Conservation (phyloP, 2,797 vertebrate species). For the Fundulus diaphanus region DNA sequence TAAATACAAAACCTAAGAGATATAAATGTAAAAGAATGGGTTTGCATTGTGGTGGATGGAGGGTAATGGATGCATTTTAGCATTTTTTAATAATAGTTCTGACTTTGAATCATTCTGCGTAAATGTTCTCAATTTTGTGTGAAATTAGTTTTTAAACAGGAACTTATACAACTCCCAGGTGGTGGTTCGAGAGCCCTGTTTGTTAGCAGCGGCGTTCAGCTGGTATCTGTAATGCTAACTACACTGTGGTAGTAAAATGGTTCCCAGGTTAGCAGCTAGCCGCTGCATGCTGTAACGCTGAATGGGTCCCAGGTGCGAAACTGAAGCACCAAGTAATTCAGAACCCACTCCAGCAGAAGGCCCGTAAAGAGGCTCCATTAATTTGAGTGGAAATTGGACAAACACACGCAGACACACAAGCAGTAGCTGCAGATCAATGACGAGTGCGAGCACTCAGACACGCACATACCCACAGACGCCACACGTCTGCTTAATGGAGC, state of each 20-base stretch:
- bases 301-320: slow-evolving; percentile 78
- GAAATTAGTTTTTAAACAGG: background rate
- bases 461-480: slow-evolving; percentile 51
- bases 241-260: slow-evolving; percentile 64
- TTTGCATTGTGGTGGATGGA: background rate
- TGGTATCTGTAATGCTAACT: slow-evolving; percentile 65
- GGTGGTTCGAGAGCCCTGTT: slow-evolving; percentile 25
- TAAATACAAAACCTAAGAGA: background rate
- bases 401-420: slow-evolving; percentile 58
- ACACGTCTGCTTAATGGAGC: slow-evolving; percentile 62
- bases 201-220: slow-evolving; percentile 29
- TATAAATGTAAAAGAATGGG: background rate
- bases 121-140: background rate
- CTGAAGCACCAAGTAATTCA: slow-evolving; percentile 82
- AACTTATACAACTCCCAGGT: slow-evolving; percentile 19
- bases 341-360: slow-evolving; percentile 80
- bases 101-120: background rate
- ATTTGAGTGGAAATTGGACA: slow-evolving; percentile 80
- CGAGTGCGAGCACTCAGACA: slow-evolving; percentile 53
- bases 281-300: slow-evolving; percentile 53
- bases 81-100: background rate
- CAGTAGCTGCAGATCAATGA: slow-evolving; percentile 61
- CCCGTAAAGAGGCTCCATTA: slow-evolving; percentile 81
- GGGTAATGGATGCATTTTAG: background rate
- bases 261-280: slow-evolving; percentile 71